These are phyloP conservation scores for Pogonognathellus flavescens DNA, from an alignment of 1,140 invertebrate genomes.

Conservation along the genomic window DNA sequence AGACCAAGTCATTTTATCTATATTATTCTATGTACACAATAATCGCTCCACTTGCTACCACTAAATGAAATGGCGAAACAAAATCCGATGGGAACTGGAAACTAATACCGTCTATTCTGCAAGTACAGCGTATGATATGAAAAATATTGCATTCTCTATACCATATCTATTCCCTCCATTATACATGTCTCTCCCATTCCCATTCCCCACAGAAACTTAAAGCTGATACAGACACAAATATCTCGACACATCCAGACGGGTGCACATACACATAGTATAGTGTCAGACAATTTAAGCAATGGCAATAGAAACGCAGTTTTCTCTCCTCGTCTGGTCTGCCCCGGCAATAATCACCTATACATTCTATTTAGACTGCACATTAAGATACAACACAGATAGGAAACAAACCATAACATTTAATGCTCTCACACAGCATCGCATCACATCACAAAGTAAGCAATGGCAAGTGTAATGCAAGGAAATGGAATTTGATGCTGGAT, in stretches of 20 bases:
- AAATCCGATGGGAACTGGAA: conserved; percentile 33
- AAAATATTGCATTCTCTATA: too few species aligned
- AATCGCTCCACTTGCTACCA: conserved; percentile 10
- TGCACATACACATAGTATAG: background rate
- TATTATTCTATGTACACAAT: background rate
- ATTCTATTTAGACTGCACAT: background rate
- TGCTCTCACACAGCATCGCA: conserved; percentile 12
- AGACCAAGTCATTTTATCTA: background rate
- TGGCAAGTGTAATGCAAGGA: conserved; percentile 15
- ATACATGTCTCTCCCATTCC: background rate
- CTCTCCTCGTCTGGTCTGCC: background rate
- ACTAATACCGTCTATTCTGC: conserved; percentile 6
- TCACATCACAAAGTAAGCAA: conserved; percentile 44
- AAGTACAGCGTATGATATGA: background rate
- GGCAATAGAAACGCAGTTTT: too few species aligned
- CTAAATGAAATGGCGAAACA: conserved; percentile 39
- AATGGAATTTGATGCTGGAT: conserved; percentile 22
- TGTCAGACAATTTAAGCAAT: too few species aligned
- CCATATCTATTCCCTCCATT: too few species aligned
- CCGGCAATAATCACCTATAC: background rate
- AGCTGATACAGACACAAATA: too few species aligned
- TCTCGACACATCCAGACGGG: background rate
- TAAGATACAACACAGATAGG: conserved; percentile 28
- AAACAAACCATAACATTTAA: conserved; percentile 46
- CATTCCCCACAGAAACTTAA: too few species aligned